Evolutionary conservation across 2,113 vertebrate genomes (phyloP).

Genomic region (Agelaius tricolor): DNA sequence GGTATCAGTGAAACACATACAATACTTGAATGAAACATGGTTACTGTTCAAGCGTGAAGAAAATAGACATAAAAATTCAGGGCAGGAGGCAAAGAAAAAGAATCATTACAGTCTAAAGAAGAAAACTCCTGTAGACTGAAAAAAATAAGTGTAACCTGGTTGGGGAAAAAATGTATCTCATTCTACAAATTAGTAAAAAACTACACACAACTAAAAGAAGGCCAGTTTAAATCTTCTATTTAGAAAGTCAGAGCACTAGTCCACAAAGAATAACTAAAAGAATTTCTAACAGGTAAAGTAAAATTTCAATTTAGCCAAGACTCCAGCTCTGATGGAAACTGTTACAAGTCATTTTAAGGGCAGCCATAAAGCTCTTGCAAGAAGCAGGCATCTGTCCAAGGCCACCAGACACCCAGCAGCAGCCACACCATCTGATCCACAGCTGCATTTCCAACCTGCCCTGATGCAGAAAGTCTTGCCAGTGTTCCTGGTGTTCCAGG

Average conservation of each 20-base stretch:
- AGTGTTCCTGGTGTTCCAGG: not conserved
- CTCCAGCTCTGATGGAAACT: not conserved
- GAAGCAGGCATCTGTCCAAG: not conserved
- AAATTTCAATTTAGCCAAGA: not conserved
- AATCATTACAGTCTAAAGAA: not conserved
- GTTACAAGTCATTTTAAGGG: not conserved
- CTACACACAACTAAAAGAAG: not conserved
- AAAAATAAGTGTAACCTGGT: not conserved
- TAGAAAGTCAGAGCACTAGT: not conserved
- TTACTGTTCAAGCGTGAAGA: not conserved
- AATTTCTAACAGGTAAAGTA: not conserved
- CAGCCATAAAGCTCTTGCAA: not conserved
- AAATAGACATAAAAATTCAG: not conserved
- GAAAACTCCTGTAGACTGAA: not conserved
- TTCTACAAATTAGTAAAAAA: not conserved
- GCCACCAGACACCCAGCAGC: not conserved
- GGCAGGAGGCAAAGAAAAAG: not conserved
- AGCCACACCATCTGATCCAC: not conserved
- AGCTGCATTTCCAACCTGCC: not conserved
- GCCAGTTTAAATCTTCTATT: not conserved
- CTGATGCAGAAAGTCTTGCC: not conserved
- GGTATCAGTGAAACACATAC: not conserved
- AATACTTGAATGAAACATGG: not conserved
- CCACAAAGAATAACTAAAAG: not conserved
- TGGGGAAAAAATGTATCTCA: not conserved